Evolutionary conservation across 2,113 vertebrate genomes (phyloP).

Genomic region (Labeo catla): DNA sequence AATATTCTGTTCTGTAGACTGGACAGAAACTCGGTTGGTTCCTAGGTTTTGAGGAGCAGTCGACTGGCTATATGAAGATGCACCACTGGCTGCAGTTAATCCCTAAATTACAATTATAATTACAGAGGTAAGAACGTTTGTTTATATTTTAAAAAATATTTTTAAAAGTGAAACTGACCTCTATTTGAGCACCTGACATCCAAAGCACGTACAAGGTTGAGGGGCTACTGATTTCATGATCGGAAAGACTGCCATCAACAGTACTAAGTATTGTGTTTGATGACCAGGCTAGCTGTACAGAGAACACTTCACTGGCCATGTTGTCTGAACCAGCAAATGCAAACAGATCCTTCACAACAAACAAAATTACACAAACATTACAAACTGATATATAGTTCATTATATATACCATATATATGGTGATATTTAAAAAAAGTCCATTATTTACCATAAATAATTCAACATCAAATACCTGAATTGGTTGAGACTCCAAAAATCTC

Average conservation of each 20-base stretch:
- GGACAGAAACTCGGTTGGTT: not conserved
- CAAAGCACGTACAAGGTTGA: no score
- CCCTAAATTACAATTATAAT: not conserved
- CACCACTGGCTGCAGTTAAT: not conserved
- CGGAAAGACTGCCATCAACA: not conserved
- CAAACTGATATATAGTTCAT: no score
- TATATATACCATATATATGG: no score
- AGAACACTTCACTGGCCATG: not conserved
- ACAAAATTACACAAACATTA: not conserved
- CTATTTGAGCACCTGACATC: no score
- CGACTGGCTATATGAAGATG: not conserved
- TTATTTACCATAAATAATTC: no score
- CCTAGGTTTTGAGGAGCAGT: not conserved
- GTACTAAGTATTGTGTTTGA: not conserved
- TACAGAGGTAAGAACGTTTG: not conserved
- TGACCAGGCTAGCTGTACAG: not conserved
- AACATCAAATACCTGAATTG: no score
- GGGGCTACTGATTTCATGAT: slow-evolving; percentile 3
- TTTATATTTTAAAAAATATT: not conserved
- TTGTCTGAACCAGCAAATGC: not conserved
- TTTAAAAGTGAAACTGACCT: no score
- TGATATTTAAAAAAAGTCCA: no score
- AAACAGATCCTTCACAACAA: slow-evolving; percentile 3
- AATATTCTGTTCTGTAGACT: not conserved
- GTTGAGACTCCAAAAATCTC: no score